Base-by-base conservation (phyloP, 2,113 vertebrate species). In the Triplophysa rosa region DNA sequence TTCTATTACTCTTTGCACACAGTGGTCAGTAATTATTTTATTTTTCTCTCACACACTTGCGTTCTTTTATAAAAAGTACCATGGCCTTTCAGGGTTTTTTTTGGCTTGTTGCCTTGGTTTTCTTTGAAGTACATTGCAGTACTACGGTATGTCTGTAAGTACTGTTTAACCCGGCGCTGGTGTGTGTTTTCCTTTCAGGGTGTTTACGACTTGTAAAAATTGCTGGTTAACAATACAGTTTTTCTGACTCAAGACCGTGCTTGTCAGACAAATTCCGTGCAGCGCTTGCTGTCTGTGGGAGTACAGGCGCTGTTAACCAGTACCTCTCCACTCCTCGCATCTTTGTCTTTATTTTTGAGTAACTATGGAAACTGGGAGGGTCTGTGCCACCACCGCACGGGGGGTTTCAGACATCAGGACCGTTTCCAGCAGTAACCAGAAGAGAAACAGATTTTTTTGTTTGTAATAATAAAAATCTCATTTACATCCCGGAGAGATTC, bases 361-460 rank as follows among this genome's bases (percentile, higher is more conserved):
- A 86, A 76, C 83, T 67, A 72, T 79, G 76, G 81, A 61, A 83
- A 84, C 79, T 6, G 47, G 47, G 76, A 19, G 52, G 66, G 40
- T 64, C 74, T 74, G 26, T 54, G 65, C n/a, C 54, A 14, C 42
- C 23, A 64, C 49, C 71, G 33, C 58, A 29, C 17, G 61, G 64
- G 70, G 29, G 37, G 74, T 65, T 80, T 65, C 47, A 68, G 59
- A 77, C 26, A 78, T 68, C 54, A 79, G 65, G 75, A 81, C 33
- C 24, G 52, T 83, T 80, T 80, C 74, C 74, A 76, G 42, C 37
- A 17, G 64, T 61, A 73, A 77, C 21, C 11, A 42, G 45, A 37
- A 62, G 77, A 62, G 67, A 71, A 59, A 12, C 26, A 19, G 10
- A 2, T 17, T 49, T 49, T n/a, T 73, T 21, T 37, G 33, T 33